phyloP scores from a whole-genome alignment of 37 sponge, comb jelly and placozoan species.

The Diacarnus erythraeanus region DNA sequence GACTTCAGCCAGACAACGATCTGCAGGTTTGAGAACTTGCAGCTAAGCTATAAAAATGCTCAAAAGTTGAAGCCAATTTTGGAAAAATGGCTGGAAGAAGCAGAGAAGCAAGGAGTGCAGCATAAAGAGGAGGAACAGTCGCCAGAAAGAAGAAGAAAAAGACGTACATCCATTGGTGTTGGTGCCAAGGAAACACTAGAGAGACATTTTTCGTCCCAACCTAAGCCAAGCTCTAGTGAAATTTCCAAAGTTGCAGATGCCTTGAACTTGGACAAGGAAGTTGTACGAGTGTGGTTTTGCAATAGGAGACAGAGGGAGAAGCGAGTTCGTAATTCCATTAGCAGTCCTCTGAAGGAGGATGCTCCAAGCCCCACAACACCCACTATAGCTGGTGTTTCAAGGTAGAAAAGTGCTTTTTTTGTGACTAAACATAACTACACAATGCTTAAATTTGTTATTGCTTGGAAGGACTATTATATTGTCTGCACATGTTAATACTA shows the following conservation, averaged over 20 bases:
- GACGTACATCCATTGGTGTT: conserved; percentile 84
- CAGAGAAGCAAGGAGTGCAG: conserved; percentile 76
- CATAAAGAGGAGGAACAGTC: conserved; percentile 74
- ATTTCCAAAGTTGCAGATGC: conserved; percentile 81
- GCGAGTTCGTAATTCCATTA: conserved; percentile 72
- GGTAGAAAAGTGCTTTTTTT: background rate
- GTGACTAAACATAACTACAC: no score
- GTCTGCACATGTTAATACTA: no score
- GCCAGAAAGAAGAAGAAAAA: conserved; percentile 85
- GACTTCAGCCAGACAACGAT: conserved; percentile 98
- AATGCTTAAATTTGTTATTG: no score
- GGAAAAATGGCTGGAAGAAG: conserved; percentile 95
- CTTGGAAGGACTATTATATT: no score
- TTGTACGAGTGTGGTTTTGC: conserved; percentile 98
- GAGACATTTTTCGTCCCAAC: conserved; percentile 78
- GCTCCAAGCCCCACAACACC: conserved; percentile 14
- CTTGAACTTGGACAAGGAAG: conserved; percentile 90
- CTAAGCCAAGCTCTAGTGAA: conserved; percentile 89
- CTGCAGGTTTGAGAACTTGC: conserved; percentile 96
- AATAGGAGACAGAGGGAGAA: conserved; percentile 95
- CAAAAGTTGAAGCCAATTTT: conserved; percentile 94
- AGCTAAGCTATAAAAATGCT: conserved; percentile 95
- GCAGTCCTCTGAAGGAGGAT: conserved; percentile 19
- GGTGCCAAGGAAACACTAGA: conserved; percentile 87
- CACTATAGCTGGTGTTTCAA: conserved; percentile 1